Evolutionary conservation across 2,888 invertebrate species (phyloP).

Genomic region (Chirona hameri): DNA sequence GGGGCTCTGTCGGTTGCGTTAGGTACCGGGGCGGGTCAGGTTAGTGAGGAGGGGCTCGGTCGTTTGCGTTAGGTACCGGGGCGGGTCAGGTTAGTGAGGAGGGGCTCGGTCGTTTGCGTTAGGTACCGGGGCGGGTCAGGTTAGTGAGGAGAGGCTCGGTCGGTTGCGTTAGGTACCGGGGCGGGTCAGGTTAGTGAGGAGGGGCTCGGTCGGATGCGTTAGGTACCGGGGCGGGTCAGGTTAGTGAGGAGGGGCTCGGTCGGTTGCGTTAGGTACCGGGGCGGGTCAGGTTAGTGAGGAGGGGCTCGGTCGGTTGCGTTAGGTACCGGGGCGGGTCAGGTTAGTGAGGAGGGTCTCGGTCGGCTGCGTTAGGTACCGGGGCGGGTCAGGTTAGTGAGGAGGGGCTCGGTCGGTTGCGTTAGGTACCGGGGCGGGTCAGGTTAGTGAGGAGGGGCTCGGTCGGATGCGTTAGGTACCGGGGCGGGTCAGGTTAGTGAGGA

Average conservation of each 20-base stretch:
- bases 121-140: constrained; percentile 52
- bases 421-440: constrained; percentile 52
- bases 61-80: no score
- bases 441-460: constrained; percentile 44
- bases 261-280: no score
- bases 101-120: no score
- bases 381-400: constrained; percentile 55
- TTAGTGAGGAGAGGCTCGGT: constrained; percentile 44
- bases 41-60: constrained; percentile 44
- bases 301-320: no score
- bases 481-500: constrained; percentile 55
- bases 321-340: constrained; percentile 52
- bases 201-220: no score
- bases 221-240: constrained; percentile 52
- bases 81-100: constrained; percentile 55
- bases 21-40: constrained; percentile 52
- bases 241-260: constrained; percentile 44
- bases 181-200: constrained; percentile 55
- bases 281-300: constrained; percentile 55
- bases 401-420: no score
- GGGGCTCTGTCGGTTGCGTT: no score
- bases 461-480: no score
- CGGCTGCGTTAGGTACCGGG: no score
- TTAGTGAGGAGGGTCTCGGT: constrained; percentile 44
- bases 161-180: no score